These are phyloP conservation scores for Holacanthella duospinosa DNA, from an alignment of 2,888 invertebrate species.

Conservation along the genomic window DNA sequence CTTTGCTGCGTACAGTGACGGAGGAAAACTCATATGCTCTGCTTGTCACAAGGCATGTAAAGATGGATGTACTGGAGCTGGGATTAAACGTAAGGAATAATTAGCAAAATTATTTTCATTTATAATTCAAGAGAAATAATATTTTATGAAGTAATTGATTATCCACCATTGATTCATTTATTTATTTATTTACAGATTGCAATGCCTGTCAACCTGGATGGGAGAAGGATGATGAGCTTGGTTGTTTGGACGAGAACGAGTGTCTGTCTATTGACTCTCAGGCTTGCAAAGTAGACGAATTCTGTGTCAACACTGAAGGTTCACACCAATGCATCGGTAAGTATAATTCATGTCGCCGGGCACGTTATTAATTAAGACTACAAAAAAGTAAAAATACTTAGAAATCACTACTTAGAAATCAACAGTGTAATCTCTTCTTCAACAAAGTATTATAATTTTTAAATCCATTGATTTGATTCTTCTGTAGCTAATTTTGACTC, in stretches of 20 bases:
- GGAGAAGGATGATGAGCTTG: constrained; percentile 58
- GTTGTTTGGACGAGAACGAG: constrained; percentile 76
- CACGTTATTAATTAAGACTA: no score
- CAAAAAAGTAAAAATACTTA: not conserved
- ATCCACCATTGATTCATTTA: no score
- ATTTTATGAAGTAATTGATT: no score
- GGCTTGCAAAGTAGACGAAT: constrained; percentile 55
- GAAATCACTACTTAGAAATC: not conserved
- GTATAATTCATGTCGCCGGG: no score
- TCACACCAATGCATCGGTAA: constrained; percentile 60
- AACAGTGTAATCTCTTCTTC: not conserved
- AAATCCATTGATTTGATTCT: not conserved
- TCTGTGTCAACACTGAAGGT: constrained; percentile 82
- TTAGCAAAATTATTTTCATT: not conserved
- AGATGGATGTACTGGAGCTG: constrained; percentile 61
- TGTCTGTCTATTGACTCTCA: constrained; percentile 51
- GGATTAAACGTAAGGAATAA: constrained; percentile 51
- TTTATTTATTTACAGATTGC: constrained; percentile 44
- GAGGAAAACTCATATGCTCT: constrained; percentile 61
- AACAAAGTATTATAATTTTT: not conserved
- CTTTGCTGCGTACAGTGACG: constrained; percentile 64
- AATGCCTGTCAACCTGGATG: constrained; percentile 61
- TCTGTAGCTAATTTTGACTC: constrained; percentile 8
- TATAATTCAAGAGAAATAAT: not conserved
- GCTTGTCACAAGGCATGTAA: constrained; percentile 70